Evolutionary conservation across 1,140 invertebrate genomes (phyloP), one percentile per base, ranked within the genome.

Genomic region (Listronotus bonariensis): DNA sequence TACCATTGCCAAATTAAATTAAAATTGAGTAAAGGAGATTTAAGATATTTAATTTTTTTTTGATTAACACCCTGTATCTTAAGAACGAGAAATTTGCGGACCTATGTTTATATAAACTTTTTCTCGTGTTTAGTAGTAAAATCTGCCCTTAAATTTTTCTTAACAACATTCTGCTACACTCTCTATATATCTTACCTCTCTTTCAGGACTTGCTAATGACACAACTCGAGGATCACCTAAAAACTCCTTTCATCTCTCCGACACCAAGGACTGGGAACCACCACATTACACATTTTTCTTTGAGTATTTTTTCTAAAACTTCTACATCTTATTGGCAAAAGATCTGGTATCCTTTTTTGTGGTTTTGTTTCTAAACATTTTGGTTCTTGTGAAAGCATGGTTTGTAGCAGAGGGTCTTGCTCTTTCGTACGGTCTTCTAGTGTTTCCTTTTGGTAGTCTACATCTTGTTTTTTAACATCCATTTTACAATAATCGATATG

Each of bases 261-360:
- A 54, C 64, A 67, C 77, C 77, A 78, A 12, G 77, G 77, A 68
- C 75, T 77, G 0, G 77, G 77, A 20, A 74, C 64, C 9, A 77
- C 71, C 40, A 68, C 63, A 61, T 75, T 76, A 49, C 70, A 71
- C n/a, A 73, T 45, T 48, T 68, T 75, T 26, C 52, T 73, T 14
- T 49, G 31, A 10, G 15, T 32, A 41, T 65, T 65, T 17, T 65
- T 67, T n/a, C 67, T 60, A 45, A 45, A 18, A 52, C 34, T 26
- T 7, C 42, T 10, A 9, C 31, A 60, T n/a, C 40, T 8, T 36
- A 78, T 73, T 5, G 77, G 76, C 18, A 78, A 63, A 54, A 78
- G 63, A 48, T 70, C 70, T 6, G 77, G 77, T 32, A 78, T 26
- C 59, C 68, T 73, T 58, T 66, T 73, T 26, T 69, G 54, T 20